Evolutionary conservation across 2,797 vertebrate species (phyloP), one percentile per base, ranked within the genome.

Genomic region (Fistularia tabacaria): DNA sequence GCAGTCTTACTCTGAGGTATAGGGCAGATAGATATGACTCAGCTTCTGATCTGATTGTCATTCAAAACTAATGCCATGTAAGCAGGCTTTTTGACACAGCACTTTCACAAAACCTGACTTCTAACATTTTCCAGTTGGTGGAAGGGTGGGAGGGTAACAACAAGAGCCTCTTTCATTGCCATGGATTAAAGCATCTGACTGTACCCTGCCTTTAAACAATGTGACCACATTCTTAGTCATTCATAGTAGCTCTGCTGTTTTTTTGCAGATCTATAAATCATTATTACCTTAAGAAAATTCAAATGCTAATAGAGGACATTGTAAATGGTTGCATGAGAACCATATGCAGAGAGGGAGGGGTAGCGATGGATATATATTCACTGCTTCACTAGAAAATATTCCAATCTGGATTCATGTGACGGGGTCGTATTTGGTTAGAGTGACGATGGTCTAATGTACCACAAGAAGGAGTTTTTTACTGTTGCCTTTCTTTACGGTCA

Each of bases 81-180:
- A 82, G 25, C 25, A 77, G 65, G 51, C 52, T 56, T 62, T 63
- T 69, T 75, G 69, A 77, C 74, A 76, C 64, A 55, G 77, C 66
- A 81, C 77, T 69, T 77, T 81, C 79, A 82, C 73, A 81, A 58
- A 77, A 77, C 67, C 68, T 51, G 69, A 79, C 76, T 81, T 84
- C 69, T 83, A 77, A 82, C 49, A 61, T 75, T 83, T 66, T 80
- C 56, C 61, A 67, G 76, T 51, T 38, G 44, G 57, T 14, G 54
- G 48, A 57, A 72, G 59, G 55, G 51, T 48, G 53, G 47, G 41
- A 47, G 52, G 61, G 62, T 14, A 12, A 56, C 68, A 76, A 89
- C 85, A 88, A 84, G 72, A 86, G 75, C 38, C 70, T 79, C 85
- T 87, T 87, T 90, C 77, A 89, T 72, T 66, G 56, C 65, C 72